Evolutionary conservation across 92 coral and sea anemone genomes (phyloP).

Genomic region (Palythoa caribaeorum): DNA sequence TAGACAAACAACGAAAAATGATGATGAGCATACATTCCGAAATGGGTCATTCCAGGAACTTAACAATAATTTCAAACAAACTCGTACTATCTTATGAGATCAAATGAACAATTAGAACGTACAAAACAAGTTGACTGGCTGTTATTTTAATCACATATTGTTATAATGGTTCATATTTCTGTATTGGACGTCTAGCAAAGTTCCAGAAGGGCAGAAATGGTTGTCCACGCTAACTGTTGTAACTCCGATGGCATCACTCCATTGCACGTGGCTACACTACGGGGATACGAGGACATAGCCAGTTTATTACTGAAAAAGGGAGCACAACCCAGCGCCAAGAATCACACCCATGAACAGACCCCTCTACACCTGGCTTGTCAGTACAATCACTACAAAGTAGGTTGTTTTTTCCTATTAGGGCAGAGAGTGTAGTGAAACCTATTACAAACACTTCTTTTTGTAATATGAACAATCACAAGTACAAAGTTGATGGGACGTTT

Average conservation of each 20-base stretch:
- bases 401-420: background rate
- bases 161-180: background rate
- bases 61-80: too few relatives aligned
- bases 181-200: conserved; percentile 54
- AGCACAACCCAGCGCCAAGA: conserved; percentile 73
- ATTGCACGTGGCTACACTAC: conserved; percentile 85
- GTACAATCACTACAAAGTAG: conserved; percentile 86
- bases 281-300: conserved; percentile 88
- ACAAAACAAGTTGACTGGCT: too few relatives aligned
- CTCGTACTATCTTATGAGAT: too few relatives aligned
- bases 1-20: too few relatives aligned
- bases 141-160: background rate
- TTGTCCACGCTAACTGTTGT: conserved; percentile 85
- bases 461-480: too few relatives aligned
- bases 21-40: too few relatives aligned
- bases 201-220: conserved; percentile 60
- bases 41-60: too few relatives aligned
- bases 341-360: conserved; percentile 78
- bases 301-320: conserved; percentile 81
- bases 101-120: too few relatives aligned
- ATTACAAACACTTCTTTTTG: too few relatives aligned
- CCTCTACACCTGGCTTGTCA: conserved; percentile 93
- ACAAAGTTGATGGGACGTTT: too few relatives aligned
- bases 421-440: too few relatives aligned
- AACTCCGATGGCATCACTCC: conserved; percentile 90